phyloP scores from a whole-genome alignment of 2,888 invertebrate genomes.

The Plebejus melissa region DNA sequence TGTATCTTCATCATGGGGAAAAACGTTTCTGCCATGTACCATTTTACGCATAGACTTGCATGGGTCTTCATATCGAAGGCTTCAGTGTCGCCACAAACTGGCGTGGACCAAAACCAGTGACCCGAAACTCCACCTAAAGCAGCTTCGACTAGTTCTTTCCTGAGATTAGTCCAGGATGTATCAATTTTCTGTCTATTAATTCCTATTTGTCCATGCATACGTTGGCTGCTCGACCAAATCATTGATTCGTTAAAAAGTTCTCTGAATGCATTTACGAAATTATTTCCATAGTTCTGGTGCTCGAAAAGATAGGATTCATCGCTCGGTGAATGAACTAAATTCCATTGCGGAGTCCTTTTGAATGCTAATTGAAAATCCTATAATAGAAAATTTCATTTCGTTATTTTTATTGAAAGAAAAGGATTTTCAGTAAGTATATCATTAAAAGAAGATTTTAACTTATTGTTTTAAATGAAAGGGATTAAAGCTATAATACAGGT shows the following conservation, averaged over 20 bases:
- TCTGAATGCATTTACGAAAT: constrained; percentile 54
- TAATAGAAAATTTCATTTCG: constrained; percentile 26
- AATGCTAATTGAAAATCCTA: constrained; percentile 67
- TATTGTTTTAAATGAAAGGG: background rate
- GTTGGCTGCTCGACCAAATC: constrained; percentile 53
- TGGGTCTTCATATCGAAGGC: constrained; percentile 57
- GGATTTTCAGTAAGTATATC: background rate
- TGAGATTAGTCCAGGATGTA: constrained; percentile 79
- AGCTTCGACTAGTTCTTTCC: constrained; percentile 66
- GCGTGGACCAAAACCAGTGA: constrained; percentile 70
- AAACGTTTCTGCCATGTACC: constrained; percentile 83
- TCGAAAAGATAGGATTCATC: constrained; percentile 57
- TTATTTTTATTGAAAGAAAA: constrained; percentile 26
- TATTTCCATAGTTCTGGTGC: constrained; percentile 80
- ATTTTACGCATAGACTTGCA: constrained; percentile 79
- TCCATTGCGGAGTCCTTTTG: constrained; percentile 73
- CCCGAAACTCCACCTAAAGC: constrained; percentile 74
- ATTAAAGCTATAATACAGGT: no score
- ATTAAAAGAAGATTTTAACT: no score
- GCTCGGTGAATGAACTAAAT: constrained; percentile 48
- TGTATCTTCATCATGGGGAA: constrained; percentile 80
- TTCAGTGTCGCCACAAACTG: constrained; percentile 78
- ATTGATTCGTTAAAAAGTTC: constrained; percentile 44
- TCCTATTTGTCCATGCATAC: constrained; percentile 53
- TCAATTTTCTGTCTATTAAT: constrained; percentile 72